These are phyloP conservation scores for Crambe crambe DNA, from an alignment of 37 sponge, comb jelly and placozoan genomes.

Conservation along the genomic window DNA sequence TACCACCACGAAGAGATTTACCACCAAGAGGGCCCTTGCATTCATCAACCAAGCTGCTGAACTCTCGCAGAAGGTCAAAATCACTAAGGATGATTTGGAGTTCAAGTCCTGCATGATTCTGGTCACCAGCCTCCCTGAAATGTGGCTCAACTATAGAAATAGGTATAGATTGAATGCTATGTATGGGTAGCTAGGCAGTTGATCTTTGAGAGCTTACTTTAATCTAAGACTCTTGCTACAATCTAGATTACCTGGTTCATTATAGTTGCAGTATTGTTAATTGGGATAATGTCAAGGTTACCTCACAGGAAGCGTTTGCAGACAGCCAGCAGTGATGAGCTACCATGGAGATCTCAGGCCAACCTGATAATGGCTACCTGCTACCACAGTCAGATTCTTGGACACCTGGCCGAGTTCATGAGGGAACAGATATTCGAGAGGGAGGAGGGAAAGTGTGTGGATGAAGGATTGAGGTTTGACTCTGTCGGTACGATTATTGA, in stretches of 20 bases:
- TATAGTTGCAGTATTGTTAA: no score
- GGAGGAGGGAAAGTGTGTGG: not conserved
- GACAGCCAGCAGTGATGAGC: constrained; percentile 64
- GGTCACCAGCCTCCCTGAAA: constrained; percentile 24
- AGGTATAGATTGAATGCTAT: constrained; percentile 10
- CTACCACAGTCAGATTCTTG: constrained; percentile 17
- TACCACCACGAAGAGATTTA: not conserved
- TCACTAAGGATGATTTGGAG: constrained; percentile 68
- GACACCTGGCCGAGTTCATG: not conserved
- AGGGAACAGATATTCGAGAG: not conserved
- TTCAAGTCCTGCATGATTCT: constrained; percentile 59
- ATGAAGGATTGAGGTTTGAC: constrained; percentile 29
- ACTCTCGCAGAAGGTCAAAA: constrained; percentile 14
- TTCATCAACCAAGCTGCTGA: not conserved
- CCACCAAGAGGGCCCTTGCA: not conserved
- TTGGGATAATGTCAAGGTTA: no score
- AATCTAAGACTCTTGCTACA: not conserved
- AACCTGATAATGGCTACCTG: constrained; percentile 57
- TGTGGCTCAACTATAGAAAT: constrained; percentile 40
- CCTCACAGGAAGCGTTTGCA: constrained; percentile 60
- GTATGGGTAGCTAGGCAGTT: not conserved
- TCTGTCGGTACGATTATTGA: constrained; percentile 33
- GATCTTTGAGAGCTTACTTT: not conserved
- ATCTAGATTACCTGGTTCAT: no score
- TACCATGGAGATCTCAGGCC: constrained; percentile 91